Evolutionary conservation across 2,888 invertebrate genomes (phyloP).

Genomic region (Rhagium mordax): DNA sequence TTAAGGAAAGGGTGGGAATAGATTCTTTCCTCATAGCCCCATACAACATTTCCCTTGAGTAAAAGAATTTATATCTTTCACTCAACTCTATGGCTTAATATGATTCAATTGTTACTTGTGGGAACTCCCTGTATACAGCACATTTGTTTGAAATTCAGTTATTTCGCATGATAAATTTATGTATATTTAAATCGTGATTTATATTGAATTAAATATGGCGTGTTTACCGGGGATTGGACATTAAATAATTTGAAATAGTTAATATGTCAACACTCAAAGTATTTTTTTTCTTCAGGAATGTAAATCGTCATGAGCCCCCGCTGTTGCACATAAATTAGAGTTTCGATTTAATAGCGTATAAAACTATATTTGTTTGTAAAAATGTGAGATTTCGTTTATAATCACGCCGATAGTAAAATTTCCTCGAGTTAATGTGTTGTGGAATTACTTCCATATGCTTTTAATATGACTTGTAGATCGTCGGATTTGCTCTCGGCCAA

Average conservation of each 20-base stretch:
- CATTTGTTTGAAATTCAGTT: too few species aligned
- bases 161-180: too few species aligned
- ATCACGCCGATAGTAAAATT: slow-evolving; percentile 44
- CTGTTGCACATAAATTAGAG: slow-evolving; percentile 56
- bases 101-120: too few species aligned
- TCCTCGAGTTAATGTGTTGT: slow-evolving; percentile 11
- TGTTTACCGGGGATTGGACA: slow-evolving; percentile 1
- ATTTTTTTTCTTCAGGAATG: slow-evolving; percentile 7
- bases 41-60: too few species aligned
- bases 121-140: too few species aligned
- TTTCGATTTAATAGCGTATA: slow-evolving; percentile 56
- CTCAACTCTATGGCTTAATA: too few species aligned
- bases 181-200: background rate
- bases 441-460: slow-evolving; percentile 54
- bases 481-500: slow-evolving; percentile 32
- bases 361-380: slow-evolving; percentile 59
- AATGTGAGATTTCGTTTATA: slow-evolving; percentile 55
- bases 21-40: too few species aligned
- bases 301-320: slow-evolving; percentile 38
- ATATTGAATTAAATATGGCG: background rate
- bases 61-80: too few species aligned
- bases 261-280: slow-evolving; percentile 18
- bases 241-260: slow-evolving; percentile 14
- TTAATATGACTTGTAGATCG: slow-evolving; percentile 46
- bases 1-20: too few species aligned